Base-by-base conservation (phyloP, 1,140 invertebrate genomes). In the Acromyrmex echinatior region DNA sequence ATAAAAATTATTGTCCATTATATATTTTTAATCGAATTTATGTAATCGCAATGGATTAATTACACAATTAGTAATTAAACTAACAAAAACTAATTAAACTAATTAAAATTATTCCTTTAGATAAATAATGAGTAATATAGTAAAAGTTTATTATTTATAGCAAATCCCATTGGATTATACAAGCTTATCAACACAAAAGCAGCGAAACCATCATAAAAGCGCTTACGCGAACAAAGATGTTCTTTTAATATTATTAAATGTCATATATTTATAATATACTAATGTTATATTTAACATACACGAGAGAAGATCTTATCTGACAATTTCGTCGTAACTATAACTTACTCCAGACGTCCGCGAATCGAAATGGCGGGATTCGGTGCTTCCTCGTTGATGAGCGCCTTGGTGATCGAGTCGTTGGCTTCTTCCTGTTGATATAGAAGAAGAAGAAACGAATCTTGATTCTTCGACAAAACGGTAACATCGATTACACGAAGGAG, bases 371-470 rank as follows among this genome's bases (percentile, higher is more conserved):
- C 92, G 31, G 89, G 92, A 84, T 92, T 92, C 84, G 92, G 91
- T 73, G 92, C 87, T 79, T 96, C 96, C 82, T 96, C 96, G 79
- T 92, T 95, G 79, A 96, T 96, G 6, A 96, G 93, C 58, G 95
- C 96, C 95, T 96, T 96, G 68, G 96, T 97, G 86, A 96, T 95
- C 3, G 96, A 96, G 91, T 97, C 95, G 87, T 97, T 96, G 78
- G 94, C 96, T 93, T 97, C 97, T 94, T 97, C 97, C 94, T 97
- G 97, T 89, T 95, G 93, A 91, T 92, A 91, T 86, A 93, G 84
- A 94, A 93, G 89, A 93, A 94, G 90, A 93, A 93, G 91, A 90
- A 76, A 91, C 91, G 93, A 93, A 92, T 92, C 93, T 94, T 94
- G 93, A 94, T 93, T 94, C 94, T 94, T 94, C 93, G 92, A 93